phyloP scores from a whole-genome alignment of 2,888 invertebrate genomes.

The Dryobota labecula region DNA sequence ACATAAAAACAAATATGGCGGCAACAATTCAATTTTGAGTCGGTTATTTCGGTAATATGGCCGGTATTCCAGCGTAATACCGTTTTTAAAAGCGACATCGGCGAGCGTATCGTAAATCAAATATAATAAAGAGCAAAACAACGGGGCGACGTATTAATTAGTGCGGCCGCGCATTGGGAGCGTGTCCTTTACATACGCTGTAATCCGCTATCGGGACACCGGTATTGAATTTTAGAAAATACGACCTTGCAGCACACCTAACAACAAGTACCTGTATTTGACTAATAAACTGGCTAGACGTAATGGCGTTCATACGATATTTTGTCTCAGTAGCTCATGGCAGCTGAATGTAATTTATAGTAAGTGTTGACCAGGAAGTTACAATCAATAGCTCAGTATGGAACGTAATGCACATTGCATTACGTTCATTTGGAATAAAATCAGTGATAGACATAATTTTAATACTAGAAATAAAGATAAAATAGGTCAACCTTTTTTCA shows the following conservation, averaged over 20 bases:
- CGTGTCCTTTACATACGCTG: constrained; percentile 49
- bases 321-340: background rate
- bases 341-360: background rate
- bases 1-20: constrained; percentile 81
- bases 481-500: too few species aligned
- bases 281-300: background rate
- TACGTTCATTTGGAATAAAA: too few species aligned
- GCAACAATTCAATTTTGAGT: constrained; percentile 82
- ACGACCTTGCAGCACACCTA: constrained; percentile 56
- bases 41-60: constrained; percentile 82
- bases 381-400: constrained; percentile 6
- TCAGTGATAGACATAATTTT: too few species aligned
- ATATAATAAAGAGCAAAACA: constrained; percentile 85
- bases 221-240: constrained; percentile 83
- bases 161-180: constrained; percentile 66
- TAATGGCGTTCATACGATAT: background rate
- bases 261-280: constrained; percentile 9
- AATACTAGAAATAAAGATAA: too few species aligned
- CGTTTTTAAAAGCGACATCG: constrained; percentile 82
- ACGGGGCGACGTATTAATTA: constrained; percentile 84
- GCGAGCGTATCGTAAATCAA: constrained; percentile 79
- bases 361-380: background rate
- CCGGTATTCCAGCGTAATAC: constrained; percentile 78
- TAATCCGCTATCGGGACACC: constrained; percentile 65
- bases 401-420: too few species aligned